Evolutionary conservation across 2,888 invertebrate species (phyloP), one percentile per base, ranked within the genome.

Genomic region (Conchocele bisecta): DNA sequence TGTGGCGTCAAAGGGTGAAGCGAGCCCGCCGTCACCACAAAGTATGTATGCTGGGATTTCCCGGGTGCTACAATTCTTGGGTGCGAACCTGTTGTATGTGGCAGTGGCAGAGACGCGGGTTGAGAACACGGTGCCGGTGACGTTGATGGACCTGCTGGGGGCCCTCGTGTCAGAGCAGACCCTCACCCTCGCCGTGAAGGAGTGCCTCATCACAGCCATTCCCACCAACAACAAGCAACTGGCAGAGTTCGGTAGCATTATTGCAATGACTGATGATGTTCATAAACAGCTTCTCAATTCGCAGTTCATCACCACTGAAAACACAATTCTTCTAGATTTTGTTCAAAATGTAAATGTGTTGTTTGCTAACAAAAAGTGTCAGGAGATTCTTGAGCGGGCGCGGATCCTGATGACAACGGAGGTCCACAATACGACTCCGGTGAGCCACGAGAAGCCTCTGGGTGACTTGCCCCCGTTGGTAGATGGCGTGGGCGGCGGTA

Each of bases 351-450:
- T 96, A 65, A 95, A 96, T 88, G 92, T 93, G 5, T 91, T 95
- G 33, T 96, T 95, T 90, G 94, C 95, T 33, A 94, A 95, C 85
- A 95, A 95, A 85, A 94, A 95, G 58, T 95, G 95, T 79, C 93
- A 94, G 83, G 93, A 94, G 78, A 94, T 95, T 75, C 90, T 95
- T 61, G 93, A 93, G 63, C 93, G 92, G 54, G 96, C 96, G 0
- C 92, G 94, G 37, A 92, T 91, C 69, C 94, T 97, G 48, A 96
- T 97, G 94, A 93, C 94, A 59, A 95, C 95, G 86, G 96, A 97
- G 90, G 93, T 97, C 58, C 96, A 96, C 89, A 93, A 94, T 76
- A 94, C 93, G 86, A 92, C 93, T 1, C 58, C 75, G 13, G 81
- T 89, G 7, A 77, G 80, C 11, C 75, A 80, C 54, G 84, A 83